Evolutionary conservation across 1,140 invertebrate species (phyloP), one percentile per base, ranked within the genome.

Genomic region (Macrotrachela quadricornifera): DNA sequence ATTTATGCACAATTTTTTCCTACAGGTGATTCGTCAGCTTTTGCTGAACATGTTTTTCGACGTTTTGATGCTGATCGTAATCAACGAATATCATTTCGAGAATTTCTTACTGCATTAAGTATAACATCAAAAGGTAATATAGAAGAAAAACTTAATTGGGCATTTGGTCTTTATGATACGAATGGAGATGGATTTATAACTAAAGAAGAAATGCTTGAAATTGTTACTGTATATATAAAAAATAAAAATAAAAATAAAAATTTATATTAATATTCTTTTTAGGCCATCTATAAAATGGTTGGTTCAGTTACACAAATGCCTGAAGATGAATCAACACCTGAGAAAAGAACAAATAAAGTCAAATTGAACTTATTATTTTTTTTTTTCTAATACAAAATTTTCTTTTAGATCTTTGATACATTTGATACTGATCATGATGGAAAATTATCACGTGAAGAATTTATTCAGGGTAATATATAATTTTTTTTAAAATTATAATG

Each of bases 201-300:
- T 11, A 21, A 44, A 16, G 10, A 36, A 3, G 51, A 53, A 53
- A 53, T 53, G 51, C 45, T 53, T 10, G 51, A 53, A 36, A 53
- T 53, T 37, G 51, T 53, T 21, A 30, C 51, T n/a, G 50, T 52
- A 51, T 44, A 17, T 45, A n/a, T 14, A n/a, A n/a, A 30, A 30
- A 4, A 4, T 30, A 0, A 44, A 11, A 43, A 43, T 41, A 14
- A n/a, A 30, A 51, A 43, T 36, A 18, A 0, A 11, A 11, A 50
- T 49, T 42, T 16, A 47, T 30, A 46, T 72, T 69, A 63, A 63
- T 18, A 15, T 37, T 13, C 18, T 48, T 48, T 14, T 13, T 70
- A 95, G 88, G 88, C 88, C 55, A 96, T 96, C 61, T 95, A 96
- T 74, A 94, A 94, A 75, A 95, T 96, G 90, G 87, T 95, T 15